Conservation (phyloP, 2,888 invertebrate genomes). For the Chalcosyrphus nemorum region DNA sequence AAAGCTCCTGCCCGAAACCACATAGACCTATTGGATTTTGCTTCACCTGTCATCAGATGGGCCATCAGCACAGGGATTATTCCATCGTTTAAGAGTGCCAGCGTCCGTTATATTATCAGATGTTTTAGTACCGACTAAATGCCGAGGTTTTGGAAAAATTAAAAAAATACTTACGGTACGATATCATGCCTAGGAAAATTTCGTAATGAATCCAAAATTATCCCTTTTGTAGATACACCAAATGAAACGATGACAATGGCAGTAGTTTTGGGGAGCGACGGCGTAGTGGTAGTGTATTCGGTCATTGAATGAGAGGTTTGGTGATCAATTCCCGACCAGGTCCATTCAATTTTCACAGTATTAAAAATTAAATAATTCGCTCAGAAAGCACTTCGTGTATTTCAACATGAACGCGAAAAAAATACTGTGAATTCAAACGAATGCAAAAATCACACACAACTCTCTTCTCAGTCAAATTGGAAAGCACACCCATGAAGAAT, state of each 20-base stretch:
- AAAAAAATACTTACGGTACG: background rate
- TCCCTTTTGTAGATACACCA: background rate
- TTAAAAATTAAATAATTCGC: too few species aligned
- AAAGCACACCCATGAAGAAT: too few species aligned
- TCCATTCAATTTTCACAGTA: too few species aligned
- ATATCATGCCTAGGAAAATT: background rate
- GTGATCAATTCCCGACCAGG: too few species aligned
- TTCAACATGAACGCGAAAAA: too few species aligned
- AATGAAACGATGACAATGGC: background rate
- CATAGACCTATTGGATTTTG: background rate
- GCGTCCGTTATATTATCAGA: background rate
- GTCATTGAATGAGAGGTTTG: too few species aligned
- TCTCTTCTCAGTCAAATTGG: too few species aligned
- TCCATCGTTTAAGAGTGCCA: background rate
- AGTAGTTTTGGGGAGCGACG: background rate
- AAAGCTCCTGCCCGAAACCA: background rate
- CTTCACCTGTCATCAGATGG: background rate
- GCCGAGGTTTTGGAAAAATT: background rate
- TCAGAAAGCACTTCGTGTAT: too few species aligned
- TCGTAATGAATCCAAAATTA: background rate
- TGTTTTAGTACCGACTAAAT: background rate
- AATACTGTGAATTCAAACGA: too few species aligned
- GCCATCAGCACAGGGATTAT: background rate
- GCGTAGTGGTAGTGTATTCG: too few species aligned
- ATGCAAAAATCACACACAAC: too few species aligned